These are phyloP conservation scores for Lymantria monacha DNA, from an alignment of 2,888 invertebrate genomes.

Conservation along the genomic window DNA sequence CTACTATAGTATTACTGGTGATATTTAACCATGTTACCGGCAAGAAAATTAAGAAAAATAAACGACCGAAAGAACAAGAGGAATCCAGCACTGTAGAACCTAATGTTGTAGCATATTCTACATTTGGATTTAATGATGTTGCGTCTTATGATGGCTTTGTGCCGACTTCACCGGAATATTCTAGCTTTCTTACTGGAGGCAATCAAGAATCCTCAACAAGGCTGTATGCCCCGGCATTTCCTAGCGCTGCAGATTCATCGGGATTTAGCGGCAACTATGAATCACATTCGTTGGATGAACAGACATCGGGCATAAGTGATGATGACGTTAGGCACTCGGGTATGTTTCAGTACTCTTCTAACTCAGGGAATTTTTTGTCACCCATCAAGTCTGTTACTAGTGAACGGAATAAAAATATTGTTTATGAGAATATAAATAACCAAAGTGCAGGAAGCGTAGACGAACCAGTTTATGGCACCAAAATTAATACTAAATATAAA, in stretches of 20 bases:
- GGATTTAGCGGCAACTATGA: slow-evolving; percentile 51
- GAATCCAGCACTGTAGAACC: slow-evolving; percentile 62
- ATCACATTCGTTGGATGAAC: slow-evolving; percentile 44
- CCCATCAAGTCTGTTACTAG: slow-evolving; percentile 35
- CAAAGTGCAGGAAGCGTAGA: slow-evolving; percentile 43
- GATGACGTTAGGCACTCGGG: slow-evolving; percentile 47
- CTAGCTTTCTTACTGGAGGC: slow-evolving; percentile 49
- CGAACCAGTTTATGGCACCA: slow-evolving; percentile 65
- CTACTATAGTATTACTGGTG: slow-evolving; percentile 49
- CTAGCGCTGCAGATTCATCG: slow-evolving; percentile 58
- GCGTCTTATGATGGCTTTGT: slow-evolving; percentile 67
- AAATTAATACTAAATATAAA: slow-evolving; percentile 56
- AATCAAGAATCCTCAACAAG: slow-evolving; percentile 61
- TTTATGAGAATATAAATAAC: slow-evolving; percentile 31
- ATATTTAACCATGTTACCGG: slow-evolving; percentile 41
- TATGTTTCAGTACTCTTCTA: slow-evolving; percentile 54
- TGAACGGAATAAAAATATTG: slow-evolving; percentile 43
- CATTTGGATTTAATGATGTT: slow-evolving; percentile 74
- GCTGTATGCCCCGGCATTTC: slow-evolving; percentile 68
- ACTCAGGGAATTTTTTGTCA: slow-evolving; percentile 47
- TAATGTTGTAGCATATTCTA: slow-evolving; percentile 71
- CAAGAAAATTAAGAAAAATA: slow-evolving; percentile 58
- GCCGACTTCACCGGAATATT: slow-evolving; percentile 69
- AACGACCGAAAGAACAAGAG: slow-evolving; percentile 54
- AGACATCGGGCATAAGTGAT: slow-evolving; percentile 39